These are phyloP conservation scores for Bombus confusus DNA, from an alignment of 1,140 invertebrate genomes.

Conservation along the genomic window DNA sequence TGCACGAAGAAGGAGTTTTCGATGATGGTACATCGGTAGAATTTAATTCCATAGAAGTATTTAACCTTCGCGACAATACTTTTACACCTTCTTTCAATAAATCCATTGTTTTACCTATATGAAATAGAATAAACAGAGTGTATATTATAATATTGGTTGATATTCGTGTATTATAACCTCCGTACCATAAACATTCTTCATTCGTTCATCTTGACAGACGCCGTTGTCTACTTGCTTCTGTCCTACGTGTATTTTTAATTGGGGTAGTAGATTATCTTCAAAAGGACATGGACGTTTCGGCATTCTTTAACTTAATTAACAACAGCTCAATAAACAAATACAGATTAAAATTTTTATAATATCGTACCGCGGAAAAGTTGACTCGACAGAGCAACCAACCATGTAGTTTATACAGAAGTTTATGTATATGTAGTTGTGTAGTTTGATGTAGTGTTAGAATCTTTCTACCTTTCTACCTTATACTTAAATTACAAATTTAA, in stretches of 20 bases:
- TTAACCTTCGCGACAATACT: conserved; percentile 43
- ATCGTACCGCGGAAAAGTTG: neutral
- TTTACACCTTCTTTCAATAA: conserved; percentile 71
- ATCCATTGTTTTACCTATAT: conserved; percentile 68
- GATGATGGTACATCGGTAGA: neutral
- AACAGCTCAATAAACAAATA: neutral
- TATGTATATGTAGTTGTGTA: too few relatives aligned
- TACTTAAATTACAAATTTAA: too few relatives aligned
- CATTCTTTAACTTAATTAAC: conserved; percentile 52
- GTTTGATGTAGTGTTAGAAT: too few relatives aligned
- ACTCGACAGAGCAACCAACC: neutral
- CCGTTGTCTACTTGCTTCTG: conserved; percentile 69
- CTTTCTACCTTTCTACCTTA: too few relatives aligned
- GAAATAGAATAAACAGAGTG: conserved; percentile 12
- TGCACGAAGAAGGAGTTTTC: neutral
- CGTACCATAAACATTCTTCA: conserved; percentile 73
- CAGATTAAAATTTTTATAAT: neutral
- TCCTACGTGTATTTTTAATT: conserved; percentile 71
- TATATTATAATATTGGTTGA: neutral
- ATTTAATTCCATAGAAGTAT: conserved; percentile 29
- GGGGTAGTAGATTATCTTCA: conserved; percentile 68
- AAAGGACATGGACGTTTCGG: conserved; percentile 73
- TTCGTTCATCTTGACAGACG: conserved; percentile 61
- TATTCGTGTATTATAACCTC: conserved; percentile 35
- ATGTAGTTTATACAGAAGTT: neutral